These are phyloP conservation scores for Orestias chungarensis DNA, from an alignment of 2,797 vertebrate genomes.

Conservation along the genomic window DNA sequence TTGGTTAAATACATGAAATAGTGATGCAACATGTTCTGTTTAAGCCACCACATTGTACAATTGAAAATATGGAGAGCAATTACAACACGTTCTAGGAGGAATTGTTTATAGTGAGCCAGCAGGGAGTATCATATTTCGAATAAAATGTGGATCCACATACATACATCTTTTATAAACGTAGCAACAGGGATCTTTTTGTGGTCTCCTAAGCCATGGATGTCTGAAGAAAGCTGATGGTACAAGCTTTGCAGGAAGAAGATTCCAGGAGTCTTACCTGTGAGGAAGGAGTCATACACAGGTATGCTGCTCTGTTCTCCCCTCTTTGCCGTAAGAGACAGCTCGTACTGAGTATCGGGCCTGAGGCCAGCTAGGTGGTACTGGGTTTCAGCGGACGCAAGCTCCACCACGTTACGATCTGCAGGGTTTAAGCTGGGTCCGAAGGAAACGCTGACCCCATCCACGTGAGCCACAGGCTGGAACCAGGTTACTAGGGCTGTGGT, in stretches of 20 bases:
- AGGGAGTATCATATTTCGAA: neutral
- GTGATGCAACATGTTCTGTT: neutral
- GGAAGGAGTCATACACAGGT: conserved; percentile 86
- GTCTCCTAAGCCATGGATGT: conserved; percentile 14
- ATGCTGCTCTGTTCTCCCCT: conserved; percentile 85
- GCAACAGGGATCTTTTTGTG: conserved; percentile 35
- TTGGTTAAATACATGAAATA: neutral
- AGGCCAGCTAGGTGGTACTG: conserved; percentile 91
- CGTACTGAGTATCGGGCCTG: conserved; percentile 89
- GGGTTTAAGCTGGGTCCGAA: conserved; percentile 85
- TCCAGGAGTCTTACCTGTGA: conserved; percentile 82
- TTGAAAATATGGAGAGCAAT: neutral
- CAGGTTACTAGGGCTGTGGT: conserved; percentile 92
- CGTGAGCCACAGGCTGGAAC: conserved; percentile 89
- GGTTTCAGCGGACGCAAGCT: conserved; percentile 87
- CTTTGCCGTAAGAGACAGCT: conserved; percentile 86
- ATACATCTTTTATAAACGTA: conserved; percentile 33
- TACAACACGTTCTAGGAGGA: neutral
- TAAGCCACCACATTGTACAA: neutral
- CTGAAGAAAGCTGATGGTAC: conserved; percentile 24
- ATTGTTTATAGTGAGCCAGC: neutral
- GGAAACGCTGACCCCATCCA: conserved; percentile 86
- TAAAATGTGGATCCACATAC: neutral
- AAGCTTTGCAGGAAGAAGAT: neutral
- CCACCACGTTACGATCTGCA: conserved; percentile 81